These are phyloP conservation scores for Gambusia holbrooki DNA, from an alignment of 2,113 vertebrate species.

Conservation along the genomic window DNA sequence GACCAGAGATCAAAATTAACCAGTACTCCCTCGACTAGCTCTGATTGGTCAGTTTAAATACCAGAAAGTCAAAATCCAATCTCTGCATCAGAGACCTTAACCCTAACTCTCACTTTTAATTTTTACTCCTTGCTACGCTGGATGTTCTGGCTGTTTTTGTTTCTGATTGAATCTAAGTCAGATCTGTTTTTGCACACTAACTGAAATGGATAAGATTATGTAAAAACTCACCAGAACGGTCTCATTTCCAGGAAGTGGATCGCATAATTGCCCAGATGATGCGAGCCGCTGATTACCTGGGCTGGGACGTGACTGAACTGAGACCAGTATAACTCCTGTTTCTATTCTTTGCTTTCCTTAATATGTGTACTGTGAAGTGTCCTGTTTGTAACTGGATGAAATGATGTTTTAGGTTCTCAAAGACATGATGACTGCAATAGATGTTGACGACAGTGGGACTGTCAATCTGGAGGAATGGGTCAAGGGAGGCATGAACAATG, in stretches of 20 bases:
- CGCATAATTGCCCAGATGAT: constrained; percentile 94
- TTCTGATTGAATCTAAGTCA: background rate
- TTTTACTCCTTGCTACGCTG: background rate
- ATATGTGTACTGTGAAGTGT: background rate
- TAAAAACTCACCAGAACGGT: background rate
- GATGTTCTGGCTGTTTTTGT: background rate
- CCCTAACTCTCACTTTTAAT: background rate
- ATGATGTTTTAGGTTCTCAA: constrained; percentile 82
- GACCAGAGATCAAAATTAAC: too few species aligned
- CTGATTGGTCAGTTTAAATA: too few species aligned
- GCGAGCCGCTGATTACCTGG: constrained; percentile 91
- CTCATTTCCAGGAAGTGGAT: constrained; percentile 87
- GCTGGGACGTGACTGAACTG: constrained; percentile 93
- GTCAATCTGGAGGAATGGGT: constrained; percentile 92
- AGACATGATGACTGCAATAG: constrained; percentile 93
- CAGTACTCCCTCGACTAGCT: too few species aligned
- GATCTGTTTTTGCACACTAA: background rate
- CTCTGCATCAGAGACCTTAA: too few species aligned
- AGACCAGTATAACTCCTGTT: constrained; percentile 81
- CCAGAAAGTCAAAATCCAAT: too few species aligned
- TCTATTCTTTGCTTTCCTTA: background rate
- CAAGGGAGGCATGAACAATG: constrained; percentile 89
- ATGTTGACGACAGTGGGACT: constrained; percentile 86
- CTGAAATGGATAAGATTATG: constrained; percentile 4
- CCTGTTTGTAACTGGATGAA: background rate